Conservation (phyloP, 2,797 vertebrate species). For the Huso huso region DNA sequence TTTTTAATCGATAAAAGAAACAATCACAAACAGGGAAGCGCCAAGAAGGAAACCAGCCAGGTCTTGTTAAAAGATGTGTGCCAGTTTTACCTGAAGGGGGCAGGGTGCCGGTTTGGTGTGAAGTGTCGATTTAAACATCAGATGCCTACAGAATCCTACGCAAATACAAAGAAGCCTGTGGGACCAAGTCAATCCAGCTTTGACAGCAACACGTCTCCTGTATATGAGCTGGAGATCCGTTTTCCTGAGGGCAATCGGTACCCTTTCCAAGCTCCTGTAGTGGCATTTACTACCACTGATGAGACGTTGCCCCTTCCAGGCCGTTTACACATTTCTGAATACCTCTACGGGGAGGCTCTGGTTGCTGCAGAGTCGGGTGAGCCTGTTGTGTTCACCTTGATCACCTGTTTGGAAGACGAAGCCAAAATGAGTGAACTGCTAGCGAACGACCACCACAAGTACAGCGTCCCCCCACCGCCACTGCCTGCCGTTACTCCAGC, state of each 20-base stretch:
- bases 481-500: conserved; percentile 26
- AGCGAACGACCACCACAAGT: conserved; percentile 72
- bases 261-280: conserved; percentile 81
- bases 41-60: conserved; percentile 26
- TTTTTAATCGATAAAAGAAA: conserved; percentile 54
- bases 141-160: conserved; percentile 39
- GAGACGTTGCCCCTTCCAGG: conserved; percentile 70
- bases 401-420: conserved; percentile 81
- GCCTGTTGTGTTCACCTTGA: conserved; percentile 80
- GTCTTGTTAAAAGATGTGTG: conserved; percentile 57
- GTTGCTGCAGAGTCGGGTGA: conserved; percentile 65
- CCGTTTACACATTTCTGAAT: conserved; percentile 77
- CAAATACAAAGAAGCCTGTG: not conserved
- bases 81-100: conserved; percentile 76
- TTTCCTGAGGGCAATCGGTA: conserved; percentile 83
- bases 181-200: conserved; percentile 62
- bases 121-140: conserved; percentile 85
- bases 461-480: conserved; percentile 65
- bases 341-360: conserved; percentile 76
- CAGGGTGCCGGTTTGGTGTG: conserved; percentile 77
- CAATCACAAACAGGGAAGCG: conserved; percentile 32
- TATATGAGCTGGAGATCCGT: conserved; percentile 85
- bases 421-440: conserved; percentile 64
- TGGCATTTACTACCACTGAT: conserved; percentile 85
- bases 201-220: conserved; percentile 49